Base-by-base conservation (phyloP, 2,113 vertebrate species). In the Percina caprodes region DNA sequence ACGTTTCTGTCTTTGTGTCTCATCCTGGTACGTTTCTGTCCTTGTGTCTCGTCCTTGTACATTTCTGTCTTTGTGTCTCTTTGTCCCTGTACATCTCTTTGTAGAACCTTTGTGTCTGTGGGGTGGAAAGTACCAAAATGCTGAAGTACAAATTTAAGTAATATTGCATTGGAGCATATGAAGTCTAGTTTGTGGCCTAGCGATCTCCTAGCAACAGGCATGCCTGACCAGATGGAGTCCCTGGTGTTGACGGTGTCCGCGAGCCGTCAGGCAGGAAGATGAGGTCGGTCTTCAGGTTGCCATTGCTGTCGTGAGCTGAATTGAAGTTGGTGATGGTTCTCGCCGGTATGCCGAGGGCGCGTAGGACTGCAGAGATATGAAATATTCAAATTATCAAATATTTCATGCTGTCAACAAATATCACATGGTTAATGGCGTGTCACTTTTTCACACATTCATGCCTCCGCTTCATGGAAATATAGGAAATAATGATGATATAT, bases 231-330 rank as follows among this genome's bases (percentile, higher is more conserved):
- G 82, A 99, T 88, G 0, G 97, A 97, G 85, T 99, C 98, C 74
- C 85, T 95, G 46, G 96, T 97, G 79, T 92, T 49, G 49, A 30
- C n/a, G 89, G 39, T 73, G 77, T 97, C 95, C n/a, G 96, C 0
- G 84, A 91, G 14, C 96, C 96, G 3, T 96, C 92, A 0, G 93
- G 55, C n/a, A 95, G 94, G 87, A 98, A 90, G 87, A 96, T 94
- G 49, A 97, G 89, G 48, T 99, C 96, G 33, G 94, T 73, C 80
- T 93, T 96, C 88, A 99, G 87, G 88, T 98, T 97, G 1, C 96
- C 97, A 0, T 95, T 88, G 77, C 96, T 99, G 88, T 99, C 97
- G 39, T 99, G 97, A 63, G 97, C 97, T 5, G 98, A 99, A 86
- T 85, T 94, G 85, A 93, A 99, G 92, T 96, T 98, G 86, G 97